Evolutionary conservation across 2,888 invertebrate species (phyloP).

Genomic region (Tuberolachnus salignus): DNA sequence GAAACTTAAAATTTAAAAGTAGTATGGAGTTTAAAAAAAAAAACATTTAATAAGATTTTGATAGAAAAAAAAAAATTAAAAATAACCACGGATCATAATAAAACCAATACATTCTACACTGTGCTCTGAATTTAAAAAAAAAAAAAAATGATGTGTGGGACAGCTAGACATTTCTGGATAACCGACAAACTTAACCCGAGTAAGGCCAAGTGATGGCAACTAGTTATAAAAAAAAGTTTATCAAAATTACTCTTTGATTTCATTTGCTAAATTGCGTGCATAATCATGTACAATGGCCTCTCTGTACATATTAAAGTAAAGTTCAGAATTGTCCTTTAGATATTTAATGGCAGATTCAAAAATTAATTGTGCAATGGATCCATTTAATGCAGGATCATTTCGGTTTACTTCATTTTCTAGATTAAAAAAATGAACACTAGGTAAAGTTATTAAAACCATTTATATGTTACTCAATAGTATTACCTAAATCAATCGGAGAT

Average conservation of each 20-base stretch:
- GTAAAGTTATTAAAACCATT: not conserved
- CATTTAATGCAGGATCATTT: constrained; percentile 40
- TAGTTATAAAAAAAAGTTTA: too few relatives aligned
- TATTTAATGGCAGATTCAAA: constrained; percentile 31
- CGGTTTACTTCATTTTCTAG: not conserved
- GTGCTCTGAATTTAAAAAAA: too few relatives aligned
- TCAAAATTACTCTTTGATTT: constrained; percentile 26
- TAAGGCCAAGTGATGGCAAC: too few relatives aligned
- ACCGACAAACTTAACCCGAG: too few relatives aligned
- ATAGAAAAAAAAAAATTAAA: too few relatives aligned
- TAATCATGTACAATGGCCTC: not conserved
- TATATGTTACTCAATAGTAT: not conserved
- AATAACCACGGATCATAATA: too few relatives aligned
- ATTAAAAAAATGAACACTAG: not conserved
- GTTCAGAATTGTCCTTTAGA: constrained; percentile 3
- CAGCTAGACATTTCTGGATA: too few relatives aligned
- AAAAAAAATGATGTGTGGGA: too few relatives aligned
- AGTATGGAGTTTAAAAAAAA: too few relatives aligned
- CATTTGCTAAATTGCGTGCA: not conserved
- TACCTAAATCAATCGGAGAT: not conserved
- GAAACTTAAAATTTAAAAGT: too few relatives aligned
- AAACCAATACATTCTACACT: too few relatives aligned
- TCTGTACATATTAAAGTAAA: constrained; percentile 42
- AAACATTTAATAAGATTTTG: too few relatives aligned
- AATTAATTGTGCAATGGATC: constrained; percentile 28